Evolutionary conservation across 1,140 invertebrate genomes (phyloP).

Genomic region (Eulimnadia texana): DNA sequence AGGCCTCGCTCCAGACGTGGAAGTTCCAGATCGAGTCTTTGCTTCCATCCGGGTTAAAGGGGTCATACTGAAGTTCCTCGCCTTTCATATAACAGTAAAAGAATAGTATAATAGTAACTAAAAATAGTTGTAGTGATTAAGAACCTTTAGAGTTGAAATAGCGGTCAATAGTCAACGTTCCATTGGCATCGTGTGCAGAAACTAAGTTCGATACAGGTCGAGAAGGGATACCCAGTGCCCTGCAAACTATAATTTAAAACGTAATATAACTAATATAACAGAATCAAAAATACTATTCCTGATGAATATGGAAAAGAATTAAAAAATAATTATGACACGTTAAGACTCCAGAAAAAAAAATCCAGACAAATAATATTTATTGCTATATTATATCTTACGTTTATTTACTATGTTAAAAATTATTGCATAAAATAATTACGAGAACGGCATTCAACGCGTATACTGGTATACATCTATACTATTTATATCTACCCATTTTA

Average conservation of each 20-base stretch:
- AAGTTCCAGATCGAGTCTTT: slow-evolving; percentile 60
- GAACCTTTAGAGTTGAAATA: slow-evolving; percentile 45
- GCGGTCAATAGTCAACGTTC: slow-evolving; percentile 53
- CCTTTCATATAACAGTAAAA: too few relatives aligned
- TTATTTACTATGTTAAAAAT: too few relatives aligned
- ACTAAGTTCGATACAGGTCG: slow-evolving; percentile 53
- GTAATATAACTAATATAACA: slow-evolving; percentile 12
- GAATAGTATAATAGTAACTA: too few relatives aligned
- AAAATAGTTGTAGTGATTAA: too few relatives aligned
- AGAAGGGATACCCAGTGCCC: slow-evolving; percentile 52
- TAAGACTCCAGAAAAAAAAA: too few relatives aligned
- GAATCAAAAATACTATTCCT: too few relatives aligned
- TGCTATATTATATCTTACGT: neutral
- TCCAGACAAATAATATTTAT: neutral
- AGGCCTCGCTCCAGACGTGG: slow-evolving; percentile 73
- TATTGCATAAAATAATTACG: too few relatives aligned
- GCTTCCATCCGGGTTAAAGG: slow-evolving; percentile 34
- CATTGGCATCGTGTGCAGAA: slow-evolving; percentile 60
- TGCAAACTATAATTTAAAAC: slow-evolving; percentile 37
- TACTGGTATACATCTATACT: too few relatives aligned
- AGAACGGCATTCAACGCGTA: too few relatives aligned
- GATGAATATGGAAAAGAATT: too few relatives aligned
- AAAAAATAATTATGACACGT: too few relatives aligned
- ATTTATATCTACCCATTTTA: too few relatives aligned
- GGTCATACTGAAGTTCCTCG: slow-evolving; percentile 40